Percentiles rank a stretch among this genome's conserved stretches.
phyloP scores from a whole-genome alignment of 1,140 invertebrate genomes.

The Agrilus planipennis region DNA sequence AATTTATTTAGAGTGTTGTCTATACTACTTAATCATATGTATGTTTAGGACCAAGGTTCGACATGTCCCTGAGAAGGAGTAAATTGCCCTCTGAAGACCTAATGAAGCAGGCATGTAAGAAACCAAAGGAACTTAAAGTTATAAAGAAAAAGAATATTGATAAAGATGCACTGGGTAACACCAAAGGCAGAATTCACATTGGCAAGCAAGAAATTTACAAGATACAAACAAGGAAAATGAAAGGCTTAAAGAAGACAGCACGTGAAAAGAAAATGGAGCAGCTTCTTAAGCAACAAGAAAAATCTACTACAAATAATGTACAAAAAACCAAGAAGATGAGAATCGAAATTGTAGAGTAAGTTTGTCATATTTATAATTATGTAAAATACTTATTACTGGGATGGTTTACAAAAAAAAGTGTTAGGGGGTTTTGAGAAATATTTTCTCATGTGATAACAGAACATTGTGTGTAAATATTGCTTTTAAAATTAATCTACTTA shows the following conservation, averaged over 20 bases:
- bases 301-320: no score
- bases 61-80: conserved; percentile 72
- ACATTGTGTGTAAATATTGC: no score
- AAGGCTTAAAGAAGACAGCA: conserved; percentile 69
- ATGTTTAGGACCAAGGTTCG: conserved; percentile 64
- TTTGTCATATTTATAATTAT: no score
- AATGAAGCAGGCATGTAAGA: conserved; percentile 74
- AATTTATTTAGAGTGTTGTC: not conserved
- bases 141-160: conserved; percentile 87
- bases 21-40: not conserved
- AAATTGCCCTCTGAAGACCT: conserved; percentile 85
- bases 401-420: no score
- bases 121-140: conserved; percentile 70
- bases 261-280: conserved; percentile 48
- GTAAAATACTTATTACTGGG: no score
- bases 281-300: not conserved
- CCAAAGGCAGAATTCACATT: conserved; percentile 85
- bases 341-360: no score
- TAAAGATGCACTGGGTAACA: conserved; percentile 76
- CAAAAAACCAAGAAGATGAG: no score
- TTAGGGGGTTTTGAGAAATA: no score
- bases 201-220: conserved; percentile 75
- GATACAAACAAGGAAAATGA: conserved; percentile 89
- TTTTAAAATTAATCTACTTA: no score
- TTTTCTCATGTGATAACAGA: no score